Conservation (phyloP, 2,888 invertebrate species). For the Busseola fusca region DNA sequence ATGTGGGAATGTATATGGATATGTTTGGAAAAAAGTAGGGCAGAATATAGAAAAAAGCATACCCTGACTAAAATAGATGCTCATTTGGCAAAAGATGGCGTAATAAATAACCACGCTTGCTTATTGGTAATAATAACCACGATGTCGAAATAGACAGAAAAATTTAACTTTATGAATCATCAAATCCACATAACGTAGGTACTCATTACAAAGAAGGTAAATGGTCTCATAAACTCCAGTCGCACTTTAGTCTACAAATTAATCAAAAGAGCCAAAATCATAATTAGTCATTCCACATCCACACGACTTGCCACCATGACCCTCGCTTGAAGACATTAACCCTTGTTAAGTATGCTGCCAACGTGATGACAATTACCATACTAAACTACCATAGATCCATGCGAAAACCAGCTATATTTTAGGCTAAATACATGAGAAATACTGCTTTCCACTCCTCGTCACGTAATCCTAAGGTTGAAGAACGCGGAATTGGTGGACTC, state of each 20-base stretch:
- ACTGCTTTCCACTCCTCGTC: constrained; percentile 69
- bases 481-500: constrained; percentile 70
- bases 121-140: constrained; percentile 1
- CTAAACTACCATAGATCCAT: constrained; percentile 67
- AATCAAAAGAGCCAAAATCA: constrained; percentile 30
- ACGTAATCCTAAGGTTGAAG: constrained; percentile 74
- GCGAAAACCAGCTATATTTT: constrained; percentile 66
- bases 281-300: constrained; percentile 31
- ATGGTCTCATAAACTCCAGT: constrained; percentile 24
- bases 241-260: constrained; percentile 30
- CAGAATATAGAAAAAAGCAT: not conserved
- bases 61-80: not conserved
- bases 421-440: constrained; percentile 68
- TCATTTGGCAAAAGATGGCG: not conserved
- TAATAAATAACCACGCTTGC: constrained; percentile 1
- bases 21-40: not conserved
- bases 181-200: not conserved
- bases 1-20: constrained; percentile 6
- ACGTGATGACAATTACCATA: constrained; percentile 73
- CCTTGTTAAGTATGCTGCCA: constrained; percentile 65
- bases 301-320: constrained; percentile 46
- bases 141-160: constrained; percentile 20
- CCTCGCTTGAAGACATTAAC: constrained; percentile 56
- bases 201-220: constrained; percentile 12
- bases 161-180: constrained; percentile 22